Conservation (phyloP, 2,113 vertebrate genomes). For the Eretmochelys imbricata region DNA sequence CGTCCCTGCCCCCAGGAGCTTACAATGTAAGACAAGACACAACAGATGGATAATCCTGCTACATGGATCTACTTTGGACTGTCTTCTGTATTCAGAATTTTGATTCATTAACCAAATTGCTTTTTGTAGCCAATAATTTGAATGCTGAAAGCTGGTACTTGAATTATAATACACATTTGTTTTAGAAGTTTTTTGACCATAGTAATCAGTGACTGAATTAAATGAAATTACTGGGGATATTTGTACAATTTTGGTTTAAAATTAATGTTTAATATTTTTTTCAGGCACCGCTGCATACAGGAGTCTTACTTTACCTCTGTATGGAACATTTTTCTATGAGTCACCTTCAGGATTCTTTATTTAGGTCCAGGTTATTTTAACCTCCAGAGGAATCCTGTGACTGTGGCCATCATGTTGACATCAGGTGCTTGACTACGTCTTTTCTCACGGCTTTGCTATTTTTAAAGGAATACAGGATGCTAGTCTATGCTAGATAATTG, state of each 20-base stretch:
- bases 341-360: not conserved
- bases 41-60: not conserved
- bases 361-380: not conserved
- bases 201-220: not conserved
- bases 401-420: not conserved
- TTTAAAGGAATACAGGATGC: not conserved
- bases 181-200: not conserved
- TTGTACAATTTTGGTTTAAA: no score
- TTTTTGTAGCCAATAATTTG: not conserved
- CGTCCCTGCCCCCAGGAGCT: no score
- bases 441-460: not conserved
- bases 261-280: not conserved
- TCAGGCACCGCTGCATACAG: not conserved
- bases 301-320: not conserved
- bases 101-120: fast-evolving
- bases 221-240: not conserved
- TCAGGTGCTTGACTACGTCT: not conserved
- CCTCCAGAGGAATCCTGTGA: not conserved
- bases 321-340: not conserved
- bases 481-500: not conserved
- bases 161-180: not conserved
- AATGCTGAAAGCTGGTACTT: fast-evolving
- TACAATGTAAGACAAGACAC: no score
- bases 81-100: fast-evolving
- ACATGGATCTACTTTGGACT: fast-evolving